phyloP scores from a whole-genome alignment of 64 coral and sea anemone genomes.

The Porites lutea region DNA sequence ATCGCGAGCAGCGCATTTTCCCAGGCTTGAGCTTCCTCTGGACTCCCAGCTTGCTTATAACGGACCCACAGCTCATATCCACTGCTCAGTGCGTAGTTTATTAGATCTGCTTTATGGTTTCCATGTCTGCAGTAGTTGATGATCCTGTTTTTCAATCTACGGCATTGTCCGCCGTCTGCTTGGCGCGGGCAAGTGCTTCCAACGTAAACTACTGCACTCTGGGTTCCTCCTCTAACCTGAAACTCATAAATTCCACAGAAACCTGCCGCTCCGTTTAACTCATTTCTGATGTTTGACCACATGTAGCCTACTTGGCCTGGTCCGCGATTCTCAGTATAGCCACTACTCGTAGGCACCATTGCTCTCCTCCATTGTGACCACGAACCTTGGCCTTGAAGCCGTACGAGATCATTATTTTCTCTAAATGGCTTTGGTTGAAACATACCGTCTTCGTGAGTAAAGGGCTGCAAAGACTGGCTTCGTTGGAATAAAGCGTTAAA shows the following conservation, averaged over 20 bases:
- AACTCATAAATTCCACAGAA: conserved; percentile 23
- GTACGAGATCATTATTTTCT: not conserved
- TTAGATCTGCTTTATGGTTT: not conserved
- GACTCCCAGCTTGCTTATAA: not conserved
- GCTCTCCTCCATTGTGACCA: conserved; percentile 24
- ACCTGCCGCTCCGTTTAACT: not conserved
- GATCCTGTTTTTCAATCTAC: not conserved
- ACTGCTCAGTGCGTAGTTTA: conserved; percentile 6
- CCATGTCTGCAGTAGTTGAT: not conserved
- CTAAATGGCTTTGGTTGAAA: not conserved
- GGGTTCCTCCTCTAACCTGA: not conserved
- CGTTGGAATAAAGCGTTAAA: not conserved
- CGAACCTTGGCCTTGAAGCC: not conserved
- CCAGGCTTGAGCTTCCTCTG: not conserved
- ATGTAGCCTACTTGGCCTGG: not conserved
- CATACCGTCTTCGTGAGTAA: too few species aligned
- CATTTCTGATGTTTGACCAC: not conserved
- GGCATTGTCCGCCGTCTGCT: not conserved
- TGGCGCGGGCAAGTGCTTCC: not conserved
- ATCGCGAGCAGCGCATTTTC: conserved; percentile 30
- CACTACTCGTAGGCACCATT: not conserved
- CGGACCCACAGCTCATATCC: conserved; percentile 43
- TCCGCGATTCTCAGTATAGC: not conserved
- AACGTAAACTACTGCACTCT: conserved; percentile 9
- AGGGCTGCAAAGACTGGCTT: not conserved